phyloP scores from a whole-genome alignment of 2,113 vertebrate genomes.

The Sander vitreus region DNA sequence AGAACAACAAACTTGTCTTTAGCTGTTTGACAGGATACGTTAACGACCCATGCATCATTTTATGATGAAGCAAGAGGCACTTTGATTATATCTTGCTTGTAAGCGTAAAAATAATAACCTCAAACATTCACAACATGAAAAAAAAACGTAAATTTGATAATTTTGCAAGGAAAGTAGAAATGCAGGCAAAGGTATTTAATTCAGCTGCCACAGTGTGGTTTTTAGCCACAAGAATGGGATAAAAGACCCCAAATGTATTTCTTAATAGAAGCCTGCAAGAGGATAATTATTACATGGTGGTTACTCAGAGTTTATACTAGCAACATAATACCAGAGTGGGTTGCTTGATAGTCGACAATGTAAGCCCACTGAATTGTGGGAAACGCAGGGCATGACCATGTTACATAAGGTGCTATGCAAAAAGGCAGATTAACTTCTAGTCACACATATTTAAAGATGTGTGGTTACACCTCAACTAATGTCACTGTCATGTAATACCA shows the following conservation, averaged over 20 bases:
- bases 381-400: constrained; percentile 37
- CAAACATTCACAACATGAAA: constrained; percentile 5
- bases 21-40: constrained; percentile 40
- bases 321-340: constrained; percentile 41
- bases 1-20: constrained; percentile 53
- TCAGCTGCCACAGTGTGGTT: constrained; percentile 5
- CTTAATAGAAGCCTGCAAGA: constrained; percentile 20
- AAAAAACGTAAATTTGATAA: not conserved
- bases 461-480: constrained; percentile 34
- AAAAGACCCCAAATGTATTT: constrained; percentile 34
- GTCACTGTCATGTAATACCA: constrained; percentile 8
- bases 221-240: constrained; percentile 21
- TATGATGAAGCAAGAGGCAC: not conserved
- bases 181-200: constrained; percentile 1
- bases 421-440: constrained; percentile 15
- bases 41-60: constrained; percentile 28
- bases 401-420: constrained; percentile 50
- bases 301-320: constrained; percentile 40
- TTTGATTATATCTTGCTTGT: not conserved
- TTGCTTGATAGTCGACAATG: constrained; percentile 5
- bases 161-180: constrained; percentile 3
- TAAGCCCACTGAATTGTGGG: constrained; percentile 41
- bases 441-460: constrained; percentile 14
- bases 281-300: constrained; percentile 45
- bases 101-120: constrained; percentile 2